A percentile compares a stretch with the other conserved stretches of the same genome.
Evolutionary conservation across 2,797 vertebrate genomes (phyloP).

Genomic region (Manis pentadactyla): DNA sequence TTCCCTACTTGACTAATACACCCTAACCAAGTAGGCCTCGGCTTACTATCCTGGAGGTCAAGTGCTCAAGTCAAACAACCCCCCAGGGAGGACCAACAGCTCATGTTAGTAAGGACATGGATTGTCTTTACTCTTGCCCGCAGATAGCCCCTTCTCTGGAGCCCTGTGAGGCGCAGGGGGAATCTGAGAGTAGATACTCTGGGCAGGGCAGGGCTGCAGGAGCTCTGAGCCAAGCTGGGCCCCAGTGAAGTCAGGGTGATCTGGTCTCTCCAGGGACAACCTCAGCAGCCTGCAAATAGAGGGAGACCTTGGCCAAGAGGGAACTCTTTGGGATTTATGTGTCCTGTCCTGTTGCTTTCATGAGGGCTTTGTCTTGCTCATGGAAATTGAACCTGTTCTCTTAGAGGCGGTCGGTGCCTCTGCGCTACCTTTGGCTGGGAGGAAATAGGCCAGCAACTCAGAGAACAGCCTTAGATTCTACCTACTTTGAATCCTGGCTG

Average conservation of each 20-base stretch:
- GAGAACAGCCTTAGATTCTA: not conserved
- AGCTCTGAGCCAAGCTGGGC: not conserved
- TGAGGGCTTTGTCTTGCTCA: not conserved
- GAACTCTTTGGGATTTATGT: not conserved
- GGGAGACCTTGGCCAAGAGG: not conserved
- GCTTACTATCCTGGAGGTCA: not conserved
- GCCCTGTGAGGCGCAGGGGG: not conserved
- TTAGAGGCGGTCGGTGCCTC: not conserved
- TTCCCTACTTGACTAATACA: not conserved
- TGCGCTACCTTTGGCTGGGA: not conserved
- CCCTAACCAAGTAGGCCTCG: not conserved
- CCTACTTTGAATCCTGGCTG: not conserved
- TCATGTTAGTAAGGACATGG: not conserved
- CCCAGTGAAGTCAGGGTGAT: not conserved
- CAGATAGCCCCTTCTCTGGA: not conserved
- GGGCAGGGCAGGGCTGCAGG: not conserved
- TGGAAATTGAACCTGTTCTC: not conserved
- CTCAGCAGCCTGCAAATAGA: not conserved
- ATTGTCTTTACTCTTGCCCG: not conserved
- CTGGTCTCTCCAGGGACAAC: not conserved
- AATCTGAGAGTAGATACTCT: not conserved
- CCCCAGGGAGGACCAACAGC: not conserved
- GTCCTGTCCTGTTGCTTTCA: not conserved
- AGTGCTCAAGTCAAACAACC: constrained; percentile 3
- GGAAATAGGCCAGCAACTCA: not conserved